These are phyloP conservation scores for Enteromius trimaculatus DNA, from an alignment of 2,797 vertebrate species.

Conservation along the genomic window DNA sequence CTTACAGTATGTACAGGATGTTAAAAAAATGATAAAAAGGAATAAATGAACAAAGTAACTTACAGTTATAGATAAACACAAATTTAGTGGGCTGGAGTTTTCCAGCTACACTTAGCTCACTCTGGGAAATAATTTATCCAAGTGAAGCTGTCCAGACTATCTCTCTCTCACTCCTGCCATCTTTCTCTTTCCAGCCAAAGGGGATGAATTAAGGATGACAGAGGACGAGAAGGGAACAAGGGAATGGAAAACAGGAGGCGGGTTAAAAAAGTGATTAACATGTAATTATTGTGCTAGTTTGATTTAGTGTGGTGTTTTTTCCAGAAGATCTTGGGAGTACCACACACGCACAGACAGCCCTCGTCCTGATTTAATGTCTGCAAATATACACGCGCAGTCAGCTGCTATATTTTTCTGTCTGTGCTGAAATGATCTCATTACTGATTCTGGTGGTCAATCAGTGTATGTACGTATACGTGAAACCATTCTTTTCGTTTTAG, in stretches of 20 bases:
- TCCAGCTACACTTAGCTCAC: constrained; percentile 49
- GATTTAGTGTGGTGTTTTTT: constrained; percentile 69
- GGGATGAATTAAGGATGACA: constrained; percentile 70
- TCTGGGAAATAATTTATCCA: constrained; percentile 61
- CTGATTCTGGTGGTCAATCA: background rate
- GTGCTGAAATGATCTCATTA: constrained; percentile 37
- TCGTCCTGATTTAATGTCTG: constrained; percentile 74
- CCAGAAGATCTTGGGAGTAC: constrained; percentile 57
- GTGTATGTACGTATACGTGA: background rate
- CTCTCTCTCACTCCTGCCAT: constrained; percentile 43
- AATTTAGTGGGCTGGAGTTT: background rate
- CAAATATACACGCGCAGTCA: constrained; percentile 59
- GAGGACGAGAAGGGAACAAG: constrained; percentile 52
- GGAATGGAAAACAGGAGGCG: constrained; percentile 44
- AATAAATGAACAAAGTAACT: background rate
- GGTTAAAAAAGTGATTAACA: constrained; percentile 73
- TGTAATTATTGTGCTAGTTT: constrained; percentile 71
- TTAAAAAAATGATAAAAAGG: background rate
- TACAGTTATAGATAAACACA: constrained; percentile 4
- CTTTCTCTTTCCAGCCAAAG: constrained; percentile 52
- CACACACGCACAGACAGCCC: background rate
- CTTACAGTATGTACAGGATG: background rate
- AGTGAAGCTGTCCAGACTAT: constrained; percentile 16
- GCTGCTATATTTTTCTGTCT: constrained; percentile 50
- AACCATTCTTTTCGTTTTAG: background rate